phyloP scores from a whole-genome alignment of 1,140 invertebrate species.

The Drosophila pandora region DNA sequence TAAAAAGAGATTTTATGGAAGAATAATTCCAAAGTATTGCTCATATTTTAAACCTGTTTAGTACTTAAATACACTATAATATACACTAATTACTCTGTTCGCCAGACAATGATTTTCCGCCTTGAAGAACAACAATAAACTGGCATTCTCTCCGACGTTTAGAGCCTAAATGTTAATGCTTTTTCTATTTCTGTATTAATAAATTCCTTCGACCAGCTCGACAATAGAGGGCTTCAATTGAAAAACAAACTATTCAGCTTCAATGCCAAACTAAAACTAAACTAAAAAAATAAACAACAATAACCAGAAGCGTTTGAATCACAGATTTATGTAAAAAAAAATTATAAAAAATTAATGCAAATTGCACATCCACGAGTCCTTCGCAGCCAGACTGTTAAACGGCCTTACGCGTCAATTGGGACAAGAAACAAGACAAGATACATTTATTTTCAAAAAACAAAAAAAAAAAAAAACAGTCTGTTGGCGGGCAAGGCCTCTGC shows the following conservation, averaged over 20 bases:
- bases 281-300: neutral
- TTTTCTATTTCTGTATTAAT: neutral
- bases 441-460: neutral
- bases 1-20: no score
- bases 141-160: neutral
- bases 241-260: neutral
- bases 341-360: slow-evolving; percentile 4
- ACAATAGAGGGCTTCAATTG: neutral
- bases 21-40: neutral
- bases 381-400: slow-evolving; percentile 69
- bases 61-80: neutral
- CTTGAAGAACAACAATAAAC: neutral
- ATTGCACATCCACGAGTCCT: slow-evolving; percentile 51
- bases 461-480: neutral
- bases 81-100: neutral
- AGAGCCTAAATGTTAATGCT: neutral
- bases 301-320: slow-evolving; percentile 2
- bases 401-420: slow-evolving; percentile 68
- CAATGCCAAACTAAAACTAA: slow-evolving; percentile 1
- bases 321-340: neutral
- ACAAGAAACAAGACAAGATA: slow-evolving; percentile 18
- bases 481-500: slow-evolving; percentile 45
- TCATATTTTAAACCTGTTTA: neutral
- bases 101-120: neutral
- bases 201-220: neutral